Evolutionary conservation across 2,113 vertebrate species (phyloP).

Genomic region (Ochotona princeps): DNA sequence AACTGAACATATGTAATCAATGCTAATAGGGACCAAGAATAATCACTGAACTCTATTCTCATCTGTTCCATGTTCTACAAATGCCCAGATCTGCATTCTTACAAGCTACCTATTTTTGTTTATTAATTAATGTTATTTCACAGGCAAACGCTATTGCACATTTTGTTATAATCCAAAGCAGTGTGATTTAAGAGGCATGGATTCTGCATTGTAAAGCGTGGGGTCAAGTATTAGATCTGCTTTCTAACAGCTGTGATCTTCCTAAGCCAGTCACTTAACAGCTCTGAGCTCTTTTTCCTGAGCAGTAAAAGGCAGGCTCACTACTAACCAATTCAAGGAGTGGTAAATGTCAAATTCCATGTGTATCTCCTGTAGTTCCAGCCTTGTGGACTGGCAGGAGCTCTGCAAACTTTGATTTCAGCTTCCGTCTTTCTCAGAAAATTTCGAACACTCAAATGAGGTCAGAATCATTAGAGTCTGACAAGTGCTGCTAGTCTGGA

Average conservation of each 20-base stretch:
- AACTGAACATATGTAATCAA: not conserved
- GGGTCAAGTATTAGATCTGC: not conserved
- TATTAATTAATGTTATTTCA: not conserved
- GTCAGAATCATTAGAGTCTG: not conserved
- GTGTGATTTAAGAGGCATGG: not conserved
- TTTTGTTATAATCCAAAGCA: not conserved
- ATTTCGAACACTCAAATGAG: not conserved
- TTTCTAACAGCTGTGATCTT: not conserved
- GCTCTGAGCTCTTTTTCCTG: not conserved
- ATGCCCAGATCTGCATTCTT: not conserved
- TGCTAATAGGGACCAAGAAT: not conserved
- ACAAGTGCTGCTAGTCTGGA: not conserved
- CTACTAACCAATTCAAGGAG: not conserved
- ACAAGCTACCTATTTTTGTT: not conserved
- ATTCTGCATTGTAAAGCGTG: not conserved
- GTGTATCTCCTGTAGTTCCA: not conserved
- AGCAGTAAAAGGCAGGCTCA: not conserved
- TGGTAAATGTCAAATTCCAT: not conserved
- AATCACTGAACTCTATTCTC: not conserved
- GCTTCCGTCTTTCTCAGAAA: not conserved
- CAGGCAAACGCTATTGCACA: not conserved
- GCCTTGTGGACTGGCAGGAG: not conserved
- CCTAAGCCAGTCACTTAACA: not conserved
- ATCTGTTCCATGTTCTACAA: not conserved
- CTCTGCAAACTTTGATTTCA: not conserved